phyloP scores from a whole-genome alignment of 2,888 invertebrate species.

The Cinara cedri region DNA sequence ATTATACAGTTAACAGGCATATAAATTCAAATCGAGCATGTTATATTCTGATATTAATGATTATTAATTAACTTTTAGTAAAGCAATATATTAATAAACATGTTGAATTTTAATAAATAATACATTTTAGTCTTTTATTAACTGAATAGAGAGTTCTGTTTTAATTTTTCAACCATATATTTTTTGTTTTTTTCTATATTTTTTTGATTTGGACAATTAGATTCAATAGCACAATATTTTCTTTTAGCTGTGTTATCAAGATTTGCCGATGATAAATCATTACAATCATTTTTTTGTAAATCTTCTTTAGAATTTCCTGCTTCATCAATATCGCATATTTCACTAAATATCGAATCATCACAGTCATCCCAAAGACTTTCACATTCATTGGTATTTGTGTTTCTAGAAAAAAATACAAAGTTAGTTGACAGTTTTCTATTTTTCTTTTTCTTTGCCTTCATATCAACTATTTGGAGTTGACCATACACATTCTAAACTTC shows the following conservation, averaged over 20 bases:
- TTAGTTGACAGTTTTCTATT: not conserved
- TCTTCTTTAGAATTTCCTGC: not conserved
- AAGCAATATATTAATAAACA: not conserved
- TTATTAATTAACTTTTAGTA: not conserved
- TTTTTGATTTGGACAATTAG: not conserved
- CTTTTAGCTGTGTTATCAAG: conserved; percentile 27
- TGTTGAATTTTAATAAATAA: no score
- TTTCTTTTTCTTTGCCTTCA: no score
- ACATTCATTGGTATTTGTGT: not conserved
- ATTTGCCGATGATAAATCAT: not conserved
- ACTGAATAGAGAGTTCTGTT: conserved; percentile 36
- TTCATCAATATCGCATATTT: conserved; percentile 23
- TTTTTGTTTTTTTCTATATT: not conserved
- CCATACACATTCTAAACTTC: no score
- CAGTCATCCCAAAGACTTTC: conserved; percentile 43
- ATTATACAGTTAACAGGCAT: no score
- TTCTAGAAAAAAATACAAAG: conserved; percentile 7
- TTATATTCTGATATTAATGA: not conserved
- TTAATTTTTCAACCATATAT: conserved; percentile 36
- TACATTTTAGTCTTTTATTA: not conserved
- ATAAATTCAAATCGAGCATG: no score
- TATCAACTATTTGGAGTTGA: no score
- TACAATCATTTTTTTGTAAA: not conserved
- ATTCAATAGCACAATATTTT: conserved; percentile 34
- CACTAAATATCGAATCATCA: conserved; percentile 40